phyloP scores from a whole-genome alignment of 2,888 invertebrate species.

The Melanargia galathea region DNA sequence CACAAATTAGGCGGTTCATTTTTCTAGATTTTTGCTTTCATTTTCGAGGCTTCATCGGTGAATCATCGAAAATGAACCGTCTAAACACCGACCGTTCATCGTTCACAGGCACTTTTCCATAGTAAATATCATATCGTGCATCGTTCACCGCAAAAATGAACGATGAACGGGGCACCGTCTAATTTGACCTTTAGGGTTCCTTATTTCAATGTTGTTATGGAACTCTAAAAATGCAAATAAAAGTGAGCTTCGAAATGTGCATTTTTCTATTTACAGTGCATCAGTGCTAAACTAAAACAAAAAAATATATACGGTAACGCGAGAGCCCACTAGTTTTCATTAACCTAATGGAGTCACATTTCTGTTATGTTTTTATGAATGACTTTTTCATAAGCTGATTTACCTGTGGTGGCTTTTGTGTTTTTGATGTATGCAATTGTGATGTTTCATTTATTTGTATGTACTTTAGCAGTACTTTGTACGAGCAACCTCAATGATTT shows the following conservation, averaged over 20 bases:
- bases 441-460: background rate
- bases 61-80: no score
- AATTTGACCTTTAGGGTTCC: no score
- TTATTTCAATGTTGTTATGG: no score
- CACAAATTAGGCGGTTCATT: no score
- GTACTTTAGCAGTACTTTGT: background rate
- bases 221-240: slow-evolving; percentile 15
- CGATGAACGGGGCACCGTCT: no score
- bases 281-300: slow-evolving; percentile 41
- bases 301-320: slow-evolving; percentile 47
- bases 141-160: no score
- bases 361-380: slow-evolving; percentile 64
- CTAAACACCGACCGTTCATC: no score
- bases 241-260: slow-evolving; percentile 20
- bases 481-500: no score
- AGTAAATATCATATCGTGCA: no score
- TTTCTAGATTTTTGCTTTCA: no score
- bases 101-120: no score
- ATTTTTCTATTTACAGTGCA: slow-evolving; percentile 41
- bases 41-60: no score
- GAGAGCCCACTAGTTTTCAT: slow-evolving; percentile 75
- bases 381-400: slow-evolving; percentile 34
- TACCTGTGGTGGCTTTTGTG: background rate
- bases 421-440: slow-evolving; percentile 2
- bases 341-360: slow-evolving; percentile 63